These are phyloP conservation scores for Spicauda simplicius DNA, from an alignment of 2,888 invertebrate species.

Conservation along the genomic window DNA sequence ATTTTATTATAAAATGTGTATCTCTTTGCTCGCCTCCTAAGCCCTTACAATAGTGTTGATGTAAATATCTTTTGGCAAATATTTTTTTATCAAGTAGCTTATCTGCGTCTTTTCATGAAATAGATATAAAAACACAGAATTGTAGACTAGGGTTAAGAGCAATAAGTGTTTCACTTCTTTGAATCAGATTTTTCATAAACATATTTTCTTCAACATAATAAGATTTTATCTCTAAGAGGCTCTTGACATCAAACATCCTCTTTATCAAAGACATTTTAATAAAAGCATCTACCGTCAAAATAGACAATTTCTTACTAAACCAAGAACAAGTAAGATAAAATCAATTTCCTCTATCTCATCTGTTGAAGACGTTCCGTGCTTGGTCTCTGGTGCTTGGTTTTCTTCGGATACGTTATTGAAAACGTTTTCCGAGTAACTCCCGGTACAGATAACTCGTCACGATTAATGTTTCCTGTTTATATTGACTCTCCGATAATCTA, in stretches of 20 bases:
- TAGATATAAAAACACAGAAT: too few species aligned
- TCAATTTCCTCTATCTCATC: constrained; percentile 35
- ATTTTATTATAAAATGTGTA: too few species aligned
- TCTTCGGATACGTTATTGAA: constrained; percentile 31
- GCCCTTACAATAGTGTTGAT: too few species aligned
- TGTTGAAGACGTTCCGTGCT: constrained; percentile 20
- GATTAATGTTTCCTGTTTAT: constrained; percentile 41
- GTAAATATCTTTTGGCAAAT: too few species aligned
- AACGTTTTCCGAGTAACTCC: constrained; percentile 34
- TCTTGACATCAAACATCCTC: constrained; percentile 17
- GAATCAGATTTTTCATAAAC: constrained; percentile 8
- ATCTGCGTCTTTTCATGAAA: too few species aligned
- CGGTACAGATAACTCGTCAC: constrained; percentile 39
- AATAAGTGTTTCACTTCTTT: constrained; percentile 2
- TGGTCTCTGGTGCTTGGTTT: constrained; percentile 29
- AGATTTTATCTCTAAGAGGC: constrained; percentile 8
- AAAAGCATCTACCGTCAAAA: constrained; percentile 24
- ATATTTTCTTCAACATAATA: constrained; percentile 16
- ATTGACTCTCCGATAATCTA: constrained; percentile 35
- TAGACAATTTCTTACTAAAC: constrained; percentile 30
- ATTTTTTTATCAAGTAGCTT: too few species aligned
- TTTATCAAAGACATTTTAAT: constrained; percentile 26
- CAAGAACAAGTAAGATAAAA: constrained; percentile 31
- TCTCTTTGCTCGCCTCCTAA: too few species aligned
- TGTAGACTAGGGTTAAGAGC: not conserved